Percentiles rank a stretch among this genome's conserved stretches.
Evolutionary conservation across 1,140 invertebrate genomes (phyloP).

Genomic region (Eurosta solidaginis): DNA sequence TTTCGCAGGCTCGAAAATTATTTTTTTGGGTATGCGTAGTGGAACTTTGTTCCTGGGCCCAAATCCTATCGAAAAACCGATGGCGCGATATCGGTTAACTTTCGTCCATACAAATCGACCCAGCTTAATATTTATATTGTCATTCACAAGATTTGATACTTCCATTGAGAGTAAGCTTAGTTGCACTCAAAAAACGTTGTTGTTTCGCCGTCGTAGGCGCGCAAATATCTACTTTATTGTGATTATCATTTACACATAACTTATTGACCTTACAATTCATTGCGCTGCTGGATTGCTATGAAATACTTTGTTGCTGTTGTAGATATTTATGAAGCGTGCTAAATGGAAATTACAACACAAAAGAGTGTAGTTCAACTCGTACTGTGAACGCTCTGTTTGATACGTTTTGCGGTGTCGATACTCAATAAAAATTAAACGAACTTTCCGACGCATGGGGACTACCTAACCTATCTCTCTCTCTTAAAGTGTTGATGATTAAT

Average conservation of each 20-base stretch:
- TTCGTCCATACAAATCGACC: too few species aligned
- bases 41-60: too few species aligned
- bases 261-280: neutral
- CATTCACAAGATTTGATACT: too few species aligned
- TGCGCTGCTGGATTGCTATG: neutral
- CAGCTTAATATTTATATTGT: too few species aligned
- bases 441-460: neutral
- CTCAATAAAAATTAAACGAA: neutral
- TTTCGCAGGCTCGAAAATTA: too few species aligned
- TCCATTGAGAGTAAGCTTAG: neutral
- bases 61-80: too few species aligned
- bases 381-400: neutral
- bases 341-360: neutral
- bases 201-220: neutral
- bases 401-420: neutral
- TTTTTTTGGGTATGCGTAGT: too few species aligned
- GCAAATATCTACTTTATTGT: neutral
- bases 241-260: neutral
- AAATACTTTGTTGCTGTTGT: neutral
- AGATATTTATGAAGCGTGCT: neutral
- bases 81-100: too few species aligned
- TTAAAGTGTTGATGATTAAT: slow-evolving; percentile 25
- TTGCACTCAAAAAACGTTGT: neutral
- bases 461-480: neutral
- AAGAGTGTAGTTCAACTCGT: slow-evolving; percentile 11